phyloP scores from a whole-genome alignment of 1,140 invertebrate genomes.

The Nasonia longicornis region DNA sequence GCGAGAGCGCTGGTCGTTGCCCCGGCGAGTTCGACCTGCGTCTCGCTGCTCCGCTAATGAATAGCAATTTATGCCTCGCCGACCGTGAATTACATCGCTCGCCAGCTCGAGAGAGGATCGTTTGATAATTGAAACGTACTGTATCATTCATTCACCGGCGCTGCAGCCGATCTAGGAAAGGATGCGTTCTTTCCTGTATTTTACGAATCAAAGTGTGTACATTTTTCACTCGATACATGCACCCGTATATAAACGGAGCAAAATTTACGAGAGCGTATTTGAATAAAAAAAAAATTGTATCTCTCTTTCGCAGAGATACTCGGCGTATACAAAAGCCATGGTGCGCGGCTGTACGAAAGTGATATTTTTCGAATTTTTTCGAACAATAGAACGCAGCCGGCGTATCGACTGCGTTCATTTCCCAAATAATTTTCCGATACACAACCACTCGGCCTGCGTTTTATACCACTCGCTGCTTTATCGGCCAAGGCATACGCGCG shows the following conservation, averaged over 20 bases:
- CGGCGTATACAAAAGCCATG: too few species aligned
- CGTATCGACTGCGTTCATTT: neutral
- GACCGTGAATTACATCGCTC: neutral
- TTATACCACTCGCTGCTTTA: neutral
- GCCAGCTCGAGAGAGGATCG: neutral
- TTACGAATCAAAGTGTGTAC: too few species aligned
- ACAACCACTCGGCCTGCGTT: neutral
- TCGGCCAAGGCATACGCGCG: neutral
- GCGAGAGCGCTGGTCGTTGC: neutral
- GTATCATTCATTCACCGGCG: neutral
- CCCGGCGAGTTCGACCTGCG: neutral
- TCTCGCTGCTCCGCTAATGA: neutral
- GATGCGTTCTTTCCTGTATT: neutral
- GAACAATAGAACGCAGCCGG: neutral
- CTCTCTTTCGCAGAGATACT: too few species aligned
- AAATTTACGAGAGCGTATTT: too few species aligned
- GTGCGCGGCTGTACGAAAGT: neutral
- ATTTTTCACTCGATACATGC: too few species aligned
- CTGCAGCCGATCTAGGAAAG: neutral
- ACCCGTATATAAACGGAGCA: too few species aligned
- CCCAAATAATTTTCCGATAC: constrained; percentile 1
- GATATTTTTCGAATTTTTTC: neutral
- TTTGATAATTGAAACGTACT: constrained; percentile 16
- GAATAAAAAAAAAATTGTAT: neutral
- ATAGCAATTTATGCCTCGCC: constrained; percentile 15